Conservation (phyloP, 1,140 invertebrate species). For the Helicoverpa armigera region DNA sequence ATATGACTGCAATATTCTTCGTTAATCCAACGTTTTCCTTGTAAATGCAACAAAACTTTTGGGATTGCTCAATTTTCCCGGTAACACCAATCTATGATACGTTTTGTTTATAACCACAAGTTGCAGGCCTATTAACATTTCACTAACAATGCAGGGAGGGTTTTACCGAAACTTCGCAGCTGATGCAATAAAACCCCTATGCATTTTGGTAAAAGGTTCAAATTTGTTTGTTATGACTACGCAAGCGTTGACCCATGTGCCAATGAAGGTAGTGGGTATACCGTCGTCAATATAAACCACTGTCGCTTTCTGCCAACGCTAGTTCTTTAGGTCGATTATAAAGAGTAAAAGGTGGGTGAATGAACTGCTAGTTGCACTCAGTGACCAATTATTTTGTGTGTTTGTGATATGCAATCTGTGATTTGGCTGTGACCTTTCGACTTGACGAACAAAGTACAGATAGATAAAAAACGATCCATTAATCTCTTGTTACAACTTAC, state of each 20-base stretch:
- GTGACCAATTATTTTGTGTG: constrained; percentile 62
- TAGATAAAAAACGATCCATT: neutral
- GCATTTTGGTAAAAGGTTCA: constrained; percentile 61
- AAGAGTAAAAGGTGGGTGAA: constrained; percentile 84
- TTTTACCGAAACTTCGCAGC: neutral
- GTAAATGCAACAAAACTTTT: constrained; percentile 2
- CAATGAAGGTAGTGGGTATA: constrained; percentile 79
- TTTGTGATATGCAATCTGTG: constrained; percentile 60
- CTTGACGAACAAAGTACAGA: neutral
- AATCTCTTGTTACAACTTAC: neutral
- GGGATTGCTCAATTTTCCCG: constrained; percentile 74
- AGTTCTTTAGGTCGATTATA: constrained; percentile 81
- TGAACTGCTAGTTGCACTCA: constrained; percentile 62
- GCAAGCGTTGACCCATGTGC: constrained; percentile 63
- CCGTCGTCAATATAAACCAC: constrained; percentile 82
- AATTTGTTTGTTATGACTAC: constrained; percentile 59
- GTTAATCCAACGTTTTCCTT: constrained; percentile 2
- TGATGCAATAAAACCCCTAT: constrained; percentile 59
- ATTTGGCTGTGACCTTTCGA: constrained; percentile 15
- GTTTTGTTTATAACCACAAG: constrained; percentile 53
- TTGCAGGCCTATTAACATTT: constrained; percentile 48
- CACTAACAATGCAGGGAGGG: constrained; percentile 53
- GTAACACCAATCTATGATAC: constrained; percentile 66
- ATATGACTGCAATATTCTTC: no score
- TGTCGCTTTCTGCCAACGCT: constrained; percentile 81